phyloP scores from a whole-genome alignment of 2,888 invertebrate species.

The Harpalus rufipes region DNA sequence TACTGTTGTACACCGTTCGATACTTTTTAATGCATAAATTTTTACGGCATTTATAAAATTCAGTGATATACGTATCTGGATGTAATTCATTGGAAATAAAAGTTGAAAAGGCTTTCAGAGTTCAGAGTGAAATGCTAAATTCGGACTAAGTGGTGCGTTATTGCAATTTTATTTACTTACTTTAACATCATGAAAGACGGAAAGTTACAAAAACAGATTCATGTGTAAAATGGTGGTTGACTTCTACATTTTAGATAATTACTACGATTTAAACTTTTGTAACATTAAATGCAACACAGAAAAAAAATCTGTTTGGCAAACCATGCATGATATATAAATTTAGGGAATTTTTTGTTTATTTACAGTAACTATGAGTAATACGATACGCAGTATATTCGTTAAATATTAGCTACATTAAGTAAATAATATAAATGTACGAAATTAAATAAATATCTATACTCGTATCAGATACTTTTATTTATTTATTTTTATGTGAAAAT shows the following conservation, averaged over 20 bases:
- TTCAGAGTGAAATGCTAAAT: conserved; percentile 15
- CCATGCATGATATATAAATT: no score
- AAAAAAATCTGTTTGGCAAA: no score
- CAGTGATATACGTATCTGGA: not conserved
- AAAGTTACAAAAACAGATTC: not conserved
- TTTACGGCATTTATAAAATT: not conserved
- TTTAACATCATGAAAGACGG: conserved; percentile 8
- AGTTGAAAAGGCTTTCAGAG: conserved; percentile 49
- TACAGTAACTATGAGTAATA: no score
- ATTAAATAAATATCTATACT: no score
- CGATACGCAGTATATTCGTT: no score
- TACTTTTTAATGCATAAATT: not conserved
- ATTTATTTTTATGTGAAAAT: no score
- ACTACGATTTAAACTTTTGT: not conserved
- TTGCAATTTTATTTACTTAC: conserved; percentile 43
- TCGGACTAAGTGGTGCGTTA: conserved; percentile 26
- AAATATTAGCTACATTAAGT: no score
- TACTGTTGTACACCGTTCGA: not conserved
- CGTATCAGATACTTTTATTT: no score
- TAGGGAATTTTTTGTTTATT: no score
- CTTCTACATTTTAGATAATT: not conserved
- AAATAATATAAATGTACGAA: no score
- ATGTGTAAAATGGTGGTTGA: not conserved
- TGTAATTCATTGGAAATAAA: conserved; percentile 55
- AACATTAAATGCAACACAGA: not conserved